Evolutionary conservation across 1,140 invertebrate species (phyloP).

Genomic region (Panagrolaimus sp.): DNA sequence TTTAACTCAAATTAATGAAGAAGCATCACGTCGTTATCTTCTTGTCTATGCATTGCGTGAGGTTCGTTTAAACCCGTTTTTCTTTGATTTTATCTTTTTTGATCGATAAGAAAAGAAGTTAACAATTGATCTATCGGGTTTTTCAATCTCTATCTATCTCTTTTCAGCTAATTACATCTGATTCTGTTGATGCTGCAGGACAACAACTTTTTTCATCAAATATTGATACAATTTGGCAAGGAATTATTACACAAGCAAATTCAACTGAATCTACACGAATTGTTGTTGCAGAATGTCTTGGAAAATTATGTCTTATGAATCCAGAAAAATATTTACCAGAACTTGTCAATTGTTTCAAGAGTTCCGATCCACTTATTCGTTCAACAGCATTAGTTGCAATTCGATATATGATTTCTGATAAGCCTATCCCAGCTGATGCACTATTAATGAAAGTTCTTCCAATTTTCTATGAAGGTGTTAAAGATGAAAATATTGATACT

Average conservation of each 20-base stretch:
- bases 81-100: not conserved
- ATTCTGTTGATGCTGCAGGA: slow-evolving; percentile 14
- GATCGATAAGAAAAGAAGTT: not conserved
- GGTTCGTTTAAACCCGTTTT: slow-evolving; percentile 62
- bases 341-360: slow-evolving; percentile 48
- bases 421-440: slow-evolving; percentile 75
- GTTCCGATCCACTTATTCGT: slow-evolving; percentile 69
- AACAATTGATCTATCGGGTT: not conserved
- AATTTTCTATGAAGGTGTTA: not conserved
- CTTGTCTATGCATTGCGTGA: slow-evolving; percentile 93
- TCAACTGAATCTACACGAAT: slow-evolving; percentile 91
- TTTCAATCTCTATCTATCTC: not conserved
- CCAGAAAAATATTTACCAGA: slow-evolving; percentile 65
- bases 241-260: slow-evolving; percentile 83
- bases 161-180: slow-evolving; percentile 7
- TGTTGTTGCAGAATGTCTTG: slow-evolving; percentile 94
- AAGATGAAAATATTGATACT: not conserved
- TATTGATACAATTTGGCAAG: slow-evolving; percentile 34
- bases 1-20: slow-evolving; percentile 81
- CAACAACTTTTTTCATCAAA: slow-evolving; percentile 14
- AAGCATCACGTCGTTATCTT: slow-evolving; percentile 88
- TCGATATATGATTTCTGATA: slow-evolving; percentile 95
- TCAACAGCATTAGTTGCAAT: slow-evolving; percentile 95
- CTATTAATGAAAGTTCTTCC: not conserved
- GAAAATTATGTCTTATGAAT: slow-evolving; percentile 91